Evolutionary conservation across 2,113 vertebrate genomes (phyloP), one percentile per base, ranked within the genome.

Genomic region (Nycticryphes semicollaris): DNA sequence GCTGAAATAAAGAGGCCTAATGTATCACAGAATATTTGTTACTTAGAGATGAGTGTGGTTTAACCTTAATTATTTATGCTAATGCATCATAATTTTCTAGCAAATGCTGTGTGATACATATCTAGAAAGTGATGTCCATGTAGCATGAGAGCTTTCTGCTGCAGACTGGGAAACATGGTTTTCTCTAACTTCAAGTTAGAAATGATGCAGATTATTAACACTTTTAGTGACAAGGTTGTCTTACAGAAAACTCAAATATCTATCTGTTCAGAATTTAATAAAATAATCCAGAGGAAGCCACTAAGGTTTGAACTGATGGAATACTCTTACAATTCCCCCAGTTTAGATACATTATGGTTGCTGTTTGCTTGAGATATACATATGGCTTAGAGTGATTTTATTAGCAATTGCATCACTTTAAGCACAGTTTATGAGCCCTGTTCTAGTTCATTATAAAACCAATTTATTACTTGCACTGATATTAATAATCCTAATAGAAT

Each of bases 401-500:
- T 84, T 89, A 96, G 94, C 33, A 93, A n/a, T 83, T 91, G 85
- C 72, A 89, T 97, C 87, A 85, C 96, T 96, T 97, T 90, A 98
- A 97, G 94, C 96, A 98, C 92, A 97, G 93, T 97, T 98, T 96
- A 87, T 95, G 91, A 98, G 94, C 88, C 76, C 69, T 87, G 91
- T 75, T 95, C 86, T 72, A 87, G 68, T 96, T 96, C 57, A 92
- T 96, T 97, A 96, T 90, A 96, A 95, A 97, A 77, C 63, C 62
- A 94, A 92, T 96, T 96, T 92, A 91, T 97, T 88, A 75, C 73
- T 95, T 95, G 72, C 51, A 67, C 51, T 76, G 85, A 90, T 97
- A 97, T 95, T 97, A 97, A 96, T 98, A 97, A 96, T 85, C 79
- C 92, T 95, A 93, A 97, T 87, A 96, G 92, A 97, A 96, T 63